Conservation (phyloP, 2,888 invertebrate species). For the Perizoma affinitatum region DNA sequence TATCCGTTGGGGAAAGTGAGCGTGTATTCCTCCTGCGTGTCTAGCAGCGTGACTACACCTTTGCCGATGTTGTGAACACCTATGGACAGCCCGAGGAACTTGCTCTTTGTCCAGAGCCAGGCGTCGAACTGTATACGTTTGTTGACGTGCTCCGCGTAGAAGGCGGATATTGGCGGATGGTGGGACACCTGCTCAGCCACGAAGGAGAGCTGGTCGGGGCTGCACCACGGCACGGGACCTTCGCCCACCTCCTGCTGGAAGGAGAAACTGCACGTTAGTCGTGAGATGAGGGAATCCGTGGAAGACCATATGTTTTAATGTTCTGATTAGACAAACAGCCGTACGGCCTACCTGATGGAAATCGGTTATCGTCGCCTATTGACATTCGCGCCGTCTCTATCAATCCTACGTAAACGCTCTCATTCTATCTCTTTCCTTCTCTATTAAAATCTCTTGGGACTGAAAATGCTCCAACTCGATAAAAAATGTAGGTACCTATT, state of each 20-base stretch:
- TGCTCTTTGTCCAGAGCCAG: conserved; percentile 99
- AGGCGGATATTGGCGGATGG: conserved; percentile 99
- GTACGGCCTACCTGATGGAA: too few relatives aligned
- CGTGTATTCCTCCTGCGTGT: conserved; percentile 96
- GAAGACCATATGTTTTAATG: too few relatives aligned
- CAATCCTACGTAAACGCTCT: too few relatives aligned
- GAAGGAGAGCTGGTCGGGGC: conserved; percentile 94
- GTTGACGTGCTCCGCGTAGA: conserved; percentile 98
- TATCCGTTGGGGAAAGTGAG: conserved; percentile 99
- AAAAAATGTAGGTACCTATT: too few relatives aligned
- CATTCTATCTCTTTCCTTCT: too few relatives aligned
- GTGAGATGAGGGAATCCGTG: too few relatives aligned
- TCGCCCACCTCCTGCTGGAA: conserved; percentile 83
- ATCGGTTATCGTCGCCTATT: too few relatives aligned
- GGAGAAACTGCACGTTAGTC: too few relatives aligned
- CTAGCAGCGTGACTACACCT: conserved; percentile 94
- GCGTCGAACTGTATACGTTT: conserved; percentile 97
- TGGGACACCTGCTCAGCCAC: conserved; percentile 99
- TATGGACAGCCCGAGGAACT: conserved; percentile 98
- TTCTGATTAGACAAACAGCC: too few relatives aligned
- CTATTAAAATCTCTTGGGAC: too few relatives aligned
- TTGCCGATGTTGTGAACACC: conserved; percentile 99
- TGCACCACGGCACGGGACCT: conserved; percentile 97
- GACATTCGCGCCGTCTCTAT: too few relatives aligned
- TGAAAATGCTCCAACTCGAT: too few relatives aligned